Conservation (phyloP, 2,797 vertebrate genomes). For the Natrix natrix region DNA sequence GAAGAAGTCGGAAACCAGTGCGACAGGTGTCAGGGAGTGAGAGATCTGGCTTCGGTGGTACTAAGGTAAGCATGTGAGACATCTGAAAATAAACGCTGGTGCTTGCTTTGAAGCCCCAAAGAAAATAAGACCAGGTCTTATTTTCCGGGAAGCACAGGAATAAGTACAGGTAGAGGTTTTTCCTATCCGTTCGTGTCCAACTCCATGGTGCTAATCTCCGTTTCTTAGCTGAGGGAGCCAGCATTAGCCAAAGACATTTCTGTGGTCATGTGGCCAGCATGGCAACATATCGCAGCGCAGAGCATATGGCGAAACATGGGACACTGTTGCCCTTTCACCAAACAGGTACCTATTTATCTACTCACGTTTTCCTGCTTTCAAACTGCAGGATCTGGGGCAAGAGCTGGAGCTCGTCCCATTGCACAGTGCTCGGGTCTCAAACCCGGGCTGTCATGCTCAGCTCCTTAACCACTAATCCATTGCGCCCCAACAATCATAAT, state of each 20-base stretch:
- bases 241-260: background rate
- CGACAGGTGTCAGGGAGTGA: accelerated
- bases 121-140: background rate
- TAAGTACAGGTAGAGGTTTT: background rate
- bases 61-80: background rate
- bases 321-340: too few species aligned
- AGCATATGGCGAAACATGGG: background rate
- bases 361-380: background rate
- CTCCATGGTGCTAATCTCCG: background rate
- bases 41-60: background rate
- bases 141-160: background rate
- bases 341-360: background rate
- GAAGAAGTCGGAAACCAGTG: too few species aligned
- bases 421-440: background rate
- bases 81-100: background rate
- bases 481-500: background rate
- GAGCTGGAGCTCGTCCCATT: background rate
- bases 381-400: background rate
- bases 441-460: background rate
- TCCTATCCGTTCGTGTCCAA: background rate
- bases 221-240: background rate
- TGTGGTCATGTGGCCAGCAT: background rate
- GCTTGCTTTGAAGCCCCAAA: background rate
- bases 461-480: background rate
- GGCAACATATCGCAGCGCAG: too few species aligned